These are phyloP conservation scores for Bolinopsis microptera DNA, from an alignment of 37 sponge, comb jelly and placozoan genomes.

Conservation along the genomic window DNA sequence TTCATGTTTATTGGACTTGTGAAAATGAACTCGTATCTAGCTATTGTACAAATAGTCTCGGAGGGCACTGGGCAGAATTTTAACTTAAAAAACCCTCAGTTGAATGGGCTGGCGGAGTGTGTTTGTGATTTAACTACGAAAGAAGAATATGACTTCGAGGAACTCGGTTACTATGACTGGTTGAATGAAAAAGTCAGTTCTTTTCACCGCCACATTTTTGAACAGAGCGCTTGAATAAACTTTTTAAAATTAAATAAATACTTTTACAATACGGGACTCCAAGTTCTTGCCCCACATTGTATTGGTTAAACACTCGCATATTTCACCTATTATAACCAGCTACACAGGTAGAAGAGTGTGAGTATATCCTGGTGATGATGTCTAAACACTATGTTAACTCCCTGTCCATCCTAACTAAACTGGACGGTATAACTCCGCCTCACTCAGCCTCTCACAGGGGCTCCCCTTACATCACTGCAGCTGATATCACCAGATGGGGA, in stretches of 20 bases:
- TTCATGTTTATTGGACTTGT: too few relatives aligned
- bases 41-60: too few relatives aligned
- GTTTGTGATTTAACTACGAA: neutral
- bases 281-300: neutral
- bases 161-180: conserved; percentile 4
- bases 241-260: neutral
- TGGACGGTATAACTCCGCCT: neutral
- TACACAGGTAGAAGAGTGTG: conserved; percentile 35
- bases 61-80: too few relatives aligned
- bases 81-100: too few relatives aligned
- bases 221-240: neutral
- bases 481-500: conserved; percentile 45
- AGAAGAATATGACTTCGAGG: conserved; percentile 13
- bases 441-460: neutral
- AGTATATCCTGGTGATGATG: conserved; percentile 20
- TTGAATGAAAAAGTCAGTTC: conserved; percentile 12
- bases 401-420: neutral
- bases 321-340: too few relatives aligned
- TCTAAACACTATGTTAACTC: neutral
- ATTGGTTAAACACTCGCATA: too few relatives aligned
- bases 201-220: neutral
- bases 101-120: conserved; percentile 22
- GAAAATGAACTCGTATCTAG: too few relatives aligned
- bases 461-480: conserved; percentile 58
- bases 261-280: too few relatives aligned